These are phyloP conservation scores for Nannoperca obscura DNA, from an alignment of 2,797 vertebrate species.

Conservation along the genomic window DNA sequence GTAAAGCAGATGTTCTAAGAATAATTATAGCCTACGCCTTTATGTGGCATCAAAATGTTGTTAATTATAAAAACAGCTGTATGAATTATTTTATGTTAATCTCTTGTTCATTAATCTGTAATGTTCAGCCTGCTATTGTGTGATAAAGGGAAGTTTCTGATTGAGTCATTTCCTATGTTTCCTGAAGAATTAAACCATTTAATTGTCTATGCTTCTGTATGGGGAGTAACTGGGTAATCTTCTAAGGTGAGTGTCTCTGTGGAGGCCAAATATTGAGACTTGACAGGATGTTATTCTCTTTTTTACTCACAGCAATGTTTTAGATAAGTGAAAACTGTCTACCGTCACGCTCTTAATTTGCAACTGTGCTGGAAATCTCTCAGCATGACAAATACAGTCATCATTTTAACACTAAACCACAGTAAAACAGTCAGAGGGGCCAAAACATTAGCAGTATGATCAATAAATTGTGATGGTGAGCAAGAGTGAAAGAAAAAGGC, in stretches of 20 bases:
- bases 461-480: no score
- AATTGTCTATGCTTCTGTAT: no score
- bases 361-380: background rate
- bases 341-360: background rate
- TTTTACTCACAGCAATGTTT: background rate
- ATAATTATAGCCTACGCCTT: slow-evolving; percentile 1
- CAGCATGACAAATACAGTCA: background rate
- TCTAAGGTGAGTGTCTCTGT: background rate
- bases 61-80: slow-evolving; percentile 14
- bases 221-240: background rate
- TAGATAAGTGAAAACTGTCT: background rate
- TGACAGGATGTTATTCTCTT: no score
- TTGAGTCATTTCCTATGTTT: background rate
- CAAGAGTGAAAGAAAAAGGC: no score
- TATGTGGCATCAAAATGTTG: background rate
- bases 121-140: background rate
- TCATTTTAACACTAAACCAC: background rate
- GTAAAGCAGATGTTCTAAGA: slow-evolving; percentile 31
- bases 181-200: no score
- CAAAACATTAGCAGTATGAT: no score
- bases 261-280: background rate
- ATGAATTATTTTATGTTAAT: background rate
- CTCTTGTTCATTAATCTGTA: background rate
- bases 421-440: no score
- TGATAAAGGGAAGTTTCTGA: background rate